Conservation (phyloP, 2,888 invertebrate species). For the Chloroclystis v-ata region DNA sequence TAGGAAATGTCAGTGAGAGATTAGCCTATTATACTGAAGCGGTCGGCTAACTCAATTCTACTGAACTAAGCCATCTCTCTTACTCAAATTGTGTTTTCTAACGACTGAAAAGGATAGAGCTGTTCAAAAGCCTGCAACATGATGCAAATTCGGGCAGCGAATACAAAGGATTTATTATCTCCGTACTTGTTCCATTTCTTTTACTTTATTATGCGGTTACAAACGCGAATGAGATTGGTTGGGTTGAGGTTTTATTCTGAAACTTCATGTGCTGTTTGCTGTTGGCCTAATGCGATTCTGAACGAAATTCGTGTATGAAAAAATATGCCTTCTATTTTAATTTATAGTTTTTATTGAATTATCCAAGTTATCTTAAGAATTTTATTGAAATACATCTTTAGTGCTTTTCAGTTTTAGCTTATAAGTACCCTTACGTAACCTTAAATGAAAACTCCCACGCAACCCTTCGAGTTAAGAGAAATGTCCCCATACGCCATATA, state of each 20-base stretch:
- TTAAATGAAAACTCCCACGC: too few species aligned
- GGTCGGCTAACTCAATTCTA: constrained; percentile 35
- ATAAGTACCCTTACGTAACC: too few species aligned
- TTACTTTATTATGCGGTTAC: constrained; percentile 30
- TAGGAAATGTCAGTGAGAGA: constrained; percentile 33
- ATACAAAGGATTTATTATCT: constrained; percentile 36
- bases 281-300: constrained; percentile 15
- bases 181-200: constrained; percentile 33
- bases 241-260: constrained; percentile 24
- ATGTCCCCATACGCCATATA: too few species aligned
- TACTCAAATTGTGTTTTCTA: constrained; percentile 12
- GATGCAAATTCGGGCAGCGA: constrained; percentile 40
- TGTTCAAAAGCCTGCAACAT: constrained; percentile 20
- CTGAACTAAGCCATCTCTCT: constrained; percentile 19
- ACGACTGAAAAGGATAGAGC: constrained; percentile 25
- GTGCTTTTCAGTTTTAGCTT: too few species aligned
- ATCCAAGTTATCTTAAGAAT: too few species aligned
- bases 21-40: constrained; percentile 45
- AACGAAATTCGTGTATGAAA: constrained; percentile 1
- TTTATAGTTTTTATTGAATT: too few species aligned
- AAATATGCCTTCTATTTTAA: neutral
- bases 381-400: too few species aligned
- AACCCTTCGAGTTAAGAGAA: too few species aligned
- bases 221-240: constrained; percentile 29
- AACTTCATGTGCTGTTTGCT: constrained; percentile 15